Evolutionary conservation across 2,888 invertebrate genomes (phyloP), one percentile per base, ranked within the genome.

Genomic region (Diaphora mendica): DNA sequence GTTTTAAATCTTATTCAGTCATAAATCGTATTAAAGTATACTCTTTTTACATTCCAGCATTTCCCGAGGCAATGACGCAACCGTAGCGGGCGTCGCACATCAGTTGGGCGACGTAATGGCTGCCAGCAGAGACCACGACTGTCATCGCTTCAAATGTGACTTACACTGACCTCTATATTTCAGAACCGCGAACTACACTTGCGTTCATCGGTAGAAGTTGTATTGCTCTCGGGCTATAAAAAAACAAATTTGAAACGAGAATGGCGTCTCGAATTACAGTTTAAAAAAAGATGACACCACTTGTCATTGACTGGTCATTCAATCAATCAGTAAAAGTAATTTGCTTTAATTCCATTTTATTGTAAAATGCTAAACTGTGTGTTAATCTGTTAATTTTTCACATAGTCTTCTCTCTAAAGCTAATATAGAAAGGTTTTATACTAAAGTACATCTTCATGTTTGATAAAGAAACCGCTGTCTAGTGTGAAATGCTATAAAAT

Each of bases 31-130:
- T 13, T 42, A 26, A 69, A 62, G 59, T 26, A 17, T 17, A 59
- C 62, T 17, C 15, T 64, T 64, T 64, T 44, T 51, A 13, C 30
- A 20, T 71, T 74, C 13, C 96, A 97, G 97, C 91, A 96, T 97
- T 78, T 92, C 97, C 96, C 93, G 96, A 95, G 86, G 96, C 91
- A 86, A 95, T 96, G 84, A 96, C 94, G 82, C 92, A 88, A 85
- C 96, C 94, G 96, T 96, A 33, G 91, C 94, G 15, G 94, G 96
- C 51, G 97, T 97, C 79, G 96, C 97, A 20, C 95, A 96, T 84
- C 97, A 97, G 89, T 96, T 97, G 76, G 96, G 97, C 68, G 97
- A 97, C 91, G 97, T 97, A 71, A 97, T 97, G 97, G 96, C 96
- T 20, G 97, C 97, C 76, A 97, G 97, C 82, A 96, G 97, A 82